These are phyloP conservation scores for Pecten maximus DNA, from an alignment of 2,888 invertebrate genomes.

Conservation along the genomic window DNA sequence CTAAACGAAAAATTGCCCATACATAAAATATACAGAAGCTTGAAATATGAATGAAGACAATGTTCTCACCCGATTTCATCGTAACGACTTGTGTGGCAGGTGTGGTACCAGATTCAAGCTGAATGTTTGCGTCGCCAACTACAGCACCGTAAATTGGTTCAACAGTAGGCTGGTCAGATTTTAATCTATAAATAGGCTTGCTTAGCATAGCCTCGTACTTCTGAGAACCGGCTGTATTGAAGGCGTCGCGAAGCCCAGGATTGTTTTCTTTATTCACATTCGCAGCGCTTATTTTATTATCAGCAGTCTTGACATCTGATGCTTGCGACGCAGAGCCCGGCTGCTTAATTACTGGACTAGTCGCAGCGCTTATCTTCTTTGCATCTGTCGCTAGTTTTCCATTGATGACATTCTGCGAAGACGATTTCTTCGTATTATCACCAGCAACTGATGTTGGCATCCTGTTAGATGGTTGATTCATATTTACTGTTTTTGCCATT, in stretches of 20 bases:
- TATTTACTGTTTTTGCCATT: no score
- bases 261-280: slow-evolving; percentile 25
- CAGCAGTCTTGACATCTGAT: neutral
- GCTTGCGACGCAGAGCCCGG: neutral
- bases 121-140: neutral
- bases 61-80: neutral
- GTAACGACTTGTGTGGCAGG: neutral
- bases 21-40: neutral
- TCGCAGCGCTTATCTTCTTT: neutral
- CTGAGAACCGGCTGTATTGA: neutral
- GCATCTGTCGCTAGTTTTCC: neutral
- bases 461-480: no score
- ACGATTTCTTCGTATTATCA: no score
- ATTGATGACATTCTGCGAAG: no score
- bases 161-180: neutral
- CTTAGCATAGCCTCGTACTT: neutral
- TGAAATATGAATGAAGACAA: neutral
- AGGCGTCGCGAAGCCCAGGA: neutral
- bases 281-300: slow-evolving; percentile 9
- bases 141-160: neutral
- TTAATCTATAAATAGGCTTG: neutral
- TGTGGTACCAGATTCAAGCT: neutral
- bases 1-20: no score
- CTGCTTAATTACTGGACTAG: neutral
- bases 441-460: no score